These are phyloP conservation scores for Lytechinus variegatus DNA, from an alignment of 35 echinoderm and acorn worm species.

Conservation along the genomic window DNA sequence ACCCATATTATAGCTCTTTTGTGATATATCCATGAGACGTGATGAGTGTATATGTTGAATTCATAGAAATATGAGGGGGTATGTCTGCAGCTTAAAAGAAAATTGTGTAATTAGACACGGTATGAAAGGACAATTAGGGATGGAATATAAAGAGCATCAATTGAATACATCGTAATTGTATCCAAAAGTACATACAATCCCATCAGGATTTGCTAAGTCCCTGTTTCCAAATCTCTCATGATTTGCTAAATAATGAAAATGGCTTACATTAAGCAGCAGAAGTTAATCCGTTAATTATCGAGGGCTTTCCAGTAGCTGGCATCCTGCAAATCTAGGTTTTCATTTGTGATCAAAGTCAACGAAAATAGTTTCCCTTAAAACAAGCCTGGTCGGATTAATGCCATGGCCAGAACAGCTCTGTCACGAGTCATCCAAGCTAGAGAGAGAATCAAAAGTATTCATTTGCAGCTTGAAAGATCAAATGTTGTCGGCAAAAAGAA, in stretches of 20 bases:
- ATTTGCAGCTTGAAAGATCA: background rate
- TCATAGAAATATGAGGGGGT: background rate
- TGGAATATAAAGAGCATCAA: background rate
- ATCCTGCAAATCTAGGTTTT: constrained; percentile 21
- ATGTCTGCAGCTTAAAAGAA: background rate
- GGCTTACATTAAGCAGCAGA: background rate
- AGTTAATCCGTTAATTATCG: constrained; percentile 31
- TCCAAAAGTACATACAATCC: constrained; percentile 30
- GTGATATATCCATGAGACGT: background rate
- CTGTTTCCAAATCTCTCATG: background rate
- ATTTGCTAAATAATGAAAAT: constrained; percentile 29
- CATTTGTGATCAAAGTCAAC: background rate
- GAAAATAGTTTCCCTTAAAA: background rate
- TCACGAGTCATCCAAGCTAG: background rate
- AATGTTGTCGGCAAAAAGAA: background rate
- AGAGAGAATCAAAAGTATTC: constrained; percentile 6
- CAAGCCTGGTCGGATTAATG: background rate
- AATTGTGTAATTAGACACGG: background rate
- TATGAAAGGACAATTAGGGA: constrained; percentile 4
- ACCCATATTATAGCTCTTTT: background rate
- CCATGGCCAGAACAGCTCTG: background rate
- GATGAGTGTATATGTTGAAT: background rate
- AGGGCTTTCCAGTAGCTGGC: constrained; percentile 36
- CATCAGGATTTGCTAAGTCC: constrained; percentile 17
- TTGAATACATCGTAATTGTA: constrained; percentile 9